Evolutionary conservation across 2,113 vertebrate genomes (phyloP).

Genomic region (Ciconia boyciana): DNA sequence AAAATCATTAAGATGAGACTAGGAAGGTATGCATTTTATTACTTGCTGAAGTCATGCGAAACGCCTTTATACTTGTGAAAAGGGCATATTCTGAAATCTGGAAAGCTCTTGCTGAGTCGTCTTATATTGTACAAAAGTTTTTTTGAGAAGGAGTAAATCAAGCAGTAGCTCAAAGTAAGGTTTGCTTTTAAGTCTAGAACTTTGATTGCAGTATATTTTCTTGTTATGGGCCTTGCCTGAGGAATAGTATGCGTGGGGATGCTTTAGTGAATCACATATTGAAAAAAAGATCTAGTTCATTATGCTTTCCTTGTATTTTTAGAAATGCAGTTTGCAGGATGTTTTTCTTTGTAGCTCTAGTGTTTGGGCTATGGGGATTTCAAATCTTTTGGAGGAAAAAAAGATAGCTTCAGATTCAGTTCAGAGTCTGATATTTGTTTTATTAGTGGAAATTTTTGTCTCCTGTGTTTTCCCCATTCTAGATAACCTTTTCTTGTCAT

Average conservation of each 20-base stretch:
- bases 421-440: constrained; percentile 70
- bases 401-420: constrained; percentile 54
- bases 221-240: not conserved
- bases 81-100: not conserved
- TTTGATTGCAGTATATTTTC: not conserved
- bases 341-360: constrained; percentile 38
- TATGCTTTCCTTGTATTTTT: not conserved
- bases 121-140: not conserved
- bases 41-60: not conserved
- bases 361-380: constrained; percentile 57
- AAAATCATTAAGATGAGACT: not conserved
- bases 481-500: constrained; percentile 74
- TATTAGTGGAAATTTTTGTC: constrained; percentile 74
- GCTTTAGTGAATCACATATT: not conserved
- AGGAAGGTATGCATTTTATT: not conserved
- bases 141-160: not conserved
- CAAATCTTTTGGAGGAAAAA: constrained; percentile 25
- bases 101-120: not conserved
- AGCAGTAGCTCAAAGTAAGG: not conserved
- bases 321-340: constrained; percentile 16
- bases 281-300: constrained; percentile 10
- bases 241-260: not conserved
- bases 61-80: not conserved
- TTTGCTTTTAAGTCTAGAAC: not conserved
- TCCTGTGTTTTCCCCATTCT: constrained; percentile 70